Percentiles rank a stretch among this genome's conserved stretches.
Conservation (phyloP, 2,113 vertebrate species). For the Phylloscopus trochilus region DNA sequence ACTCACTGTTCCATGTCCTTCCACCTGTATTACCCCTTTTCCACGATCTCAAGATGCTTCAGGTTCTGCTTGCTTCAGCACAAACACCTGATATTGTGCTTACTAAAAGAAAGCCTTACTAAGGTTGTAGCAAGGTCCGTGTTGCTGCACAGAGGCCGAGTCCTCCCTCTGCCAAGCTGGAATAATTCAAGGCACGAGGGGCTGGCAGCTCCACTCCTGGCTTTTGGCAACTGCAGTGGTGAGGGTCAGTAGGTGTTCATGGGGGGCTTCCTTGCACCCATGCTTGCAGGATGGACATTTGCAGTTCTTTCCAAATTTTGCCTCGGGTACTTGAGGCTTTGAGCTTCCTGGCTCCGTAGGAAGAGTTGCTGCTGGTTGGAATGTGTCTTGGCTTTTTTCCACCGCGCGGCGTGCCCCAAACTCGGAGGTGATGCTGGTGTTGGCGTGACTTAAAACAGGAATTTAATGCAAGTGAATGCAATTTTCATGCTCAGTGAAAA, state of each 20-base stretch:
- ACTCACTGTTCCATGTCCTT: background rate
- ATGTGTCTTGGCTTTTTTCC: background rate
- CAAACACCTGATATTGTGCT: background rate
- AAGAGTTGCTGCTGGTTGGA: background rate
- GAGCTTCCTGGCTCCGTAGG: background rate
- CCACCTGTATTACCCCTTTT: background rate
- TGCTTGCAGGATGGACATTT: fast-evolving
- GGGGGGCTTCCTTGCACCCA: background rate
- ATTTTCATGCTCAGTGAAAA: background rate
- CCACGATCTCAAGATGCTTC: background rate
- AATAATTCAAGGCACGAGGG: fast-evolving
- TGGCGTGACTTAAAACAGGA: background rate
- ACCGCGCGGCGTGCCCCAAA: fast-evolving
- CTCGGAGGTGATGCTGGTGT: background rate
- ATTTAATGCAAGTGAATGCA: background rate
- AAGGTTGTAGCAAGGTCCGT: background rate
- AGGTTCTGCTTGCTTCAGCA: conserved; percentile 6
- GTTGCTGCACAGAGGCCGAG: background rate
- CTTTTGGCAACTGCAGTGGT: background rate
- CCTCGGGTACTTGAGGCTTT: background rate
- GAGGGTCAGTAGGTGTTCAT: background rate
- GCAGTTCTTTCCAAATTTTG: background rate
- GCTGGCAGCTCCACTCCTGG: background rate
- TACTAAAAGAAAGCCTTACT: background rate
- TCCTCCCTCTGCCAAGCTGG: background rate